Conservation (phyloP, 2,113 vertebrate species). For the Hassar affinis region DNA sequence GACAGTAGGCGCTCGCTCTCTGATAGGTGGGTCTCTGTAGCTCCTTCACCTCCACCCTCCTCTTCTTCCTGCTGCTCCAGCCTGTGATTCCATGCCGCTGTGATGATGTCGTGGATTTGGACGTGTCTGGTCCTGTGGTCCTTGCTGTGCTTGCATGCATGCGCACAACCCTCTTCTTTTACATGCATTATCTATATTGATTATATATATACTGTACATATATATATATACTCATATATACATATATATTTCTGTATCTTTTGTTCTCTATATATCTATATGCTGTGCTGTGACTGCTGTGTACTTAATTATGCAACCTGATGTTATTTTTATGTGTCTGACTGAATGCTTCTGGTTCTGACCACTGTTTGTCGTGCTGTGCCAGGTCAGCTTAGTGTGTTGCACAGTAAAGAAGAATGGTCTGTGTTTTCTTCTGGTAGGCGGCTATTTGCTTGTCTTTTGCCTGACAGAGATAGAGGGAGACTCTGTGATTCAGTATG, state of each 20-base stretch:
- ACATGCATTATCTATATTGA: conserved; percentile 42
- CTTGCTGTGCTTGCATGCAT: conserved; percentile 80
- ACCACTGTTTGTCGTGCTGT: conserved; percentile 20
- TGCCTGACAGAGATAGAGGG: conserved; percentile 42
- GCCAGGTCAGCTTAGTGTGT: conserved; percentile 20
- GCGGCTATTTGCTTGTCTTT: conserved; percentile 42
- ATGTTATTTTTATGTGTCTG: conserved; percentile 32
- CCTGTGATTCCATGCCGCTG: conserved; percentile 78
- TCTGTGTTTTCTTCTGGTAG: conserved; percentile 25
- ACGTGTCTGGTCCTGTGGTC: conserved; percentile 73
- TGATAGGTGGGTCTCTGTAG: conserved; percentile 85
- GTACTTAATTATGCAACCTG: conserved; percentile 27
- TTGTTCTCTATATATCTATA: background rate
- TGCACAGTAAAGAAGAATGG: background rate
- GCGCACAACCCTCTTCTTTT: conserved; percentile 62
- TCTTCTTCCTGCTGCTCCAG: conserved; percentile 61
- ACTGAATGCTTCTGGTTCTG: conserved; percentile 20
- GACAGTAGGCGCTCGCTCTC: conserved; percentile 90
- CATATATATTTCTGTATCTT: conserved; percentile 50
- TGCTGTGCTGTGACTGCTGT: conserved; percentile 34
- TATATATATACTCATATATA: conserved; percentile 45
- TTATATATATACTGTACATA: conserved; percentile 41
- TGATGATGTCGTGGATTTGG: conserved; percentile 79
- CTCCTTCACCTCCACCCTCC: conserved; percentile 62
- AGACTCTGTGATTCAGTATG: conserved; percentile 30